phyloP scores from a whole-genome alignment of 2,888 invertebrate genomes.

The Melanostoma mellinum region DNA sequence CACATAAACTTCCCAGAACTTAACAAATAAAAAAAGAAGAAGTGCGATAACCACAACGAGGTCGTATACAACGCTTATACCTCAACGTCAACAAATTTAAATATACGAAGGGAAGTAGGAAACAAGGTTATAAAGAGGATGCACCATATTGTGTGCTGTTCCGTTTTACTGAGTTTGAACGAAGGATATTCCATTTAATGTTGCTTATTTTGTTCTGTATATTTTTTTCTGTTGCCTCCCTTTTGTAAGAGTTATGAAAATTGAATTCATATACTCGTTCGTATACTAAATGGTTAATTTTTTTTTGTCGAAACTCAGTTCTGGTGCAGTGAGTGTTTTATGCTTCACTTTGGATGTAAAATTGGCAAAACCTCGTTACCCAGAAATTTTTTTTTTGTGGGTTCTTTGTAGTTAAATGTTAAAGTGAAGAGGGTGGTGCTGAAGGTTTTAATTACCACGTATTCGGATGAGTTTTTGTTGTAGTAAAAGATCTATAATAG shows the following conservation, averaged over 20 bases:
- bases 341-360: conserved; percentile 23
- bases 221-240: conserved; percentile 2
- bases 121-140: conserved; percentile 42
- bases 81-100: neutral
- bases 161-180: conserved; percentile 45
- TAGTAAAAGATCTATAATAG: too few relatives aligned
- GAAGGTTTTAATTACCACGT: too few relatives aligned
- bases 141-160: conserved; percentile 49
- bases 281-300: neutral
- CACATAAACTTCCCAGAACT: too few relatives aligned
- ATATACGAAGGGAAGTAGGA: conserved; percentile 16
- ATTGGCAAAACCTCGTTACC: conserved; percentile 41
- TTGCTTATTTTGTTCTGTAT: conserved; percentile 3
- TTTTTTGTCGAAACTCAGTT: conserved; percentile 15
- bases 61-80: neutral
- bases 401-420: neutral
- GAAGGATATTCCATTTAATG: conserved; percentile 24
- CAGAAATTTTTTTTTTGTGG: neutral
- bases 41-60: neutral
- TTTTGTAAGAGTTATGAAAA: conserved; percentile 46
- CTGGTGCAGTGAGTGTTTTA: conserved; percentile 16
- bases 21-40: neutral
- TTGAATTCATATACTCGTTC: conserved; percentile 36
- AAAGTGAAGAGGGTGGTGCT: too few relatives aligned
- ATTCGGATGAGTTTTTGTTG: too few relatives aligned